Percentiles rank a stretch among this genome's conserved stretches.
Evolutionary conservation across 2,888 invertebrate genomes (phyloP).

Genomic region (Halocaridina rubra): DNA sequence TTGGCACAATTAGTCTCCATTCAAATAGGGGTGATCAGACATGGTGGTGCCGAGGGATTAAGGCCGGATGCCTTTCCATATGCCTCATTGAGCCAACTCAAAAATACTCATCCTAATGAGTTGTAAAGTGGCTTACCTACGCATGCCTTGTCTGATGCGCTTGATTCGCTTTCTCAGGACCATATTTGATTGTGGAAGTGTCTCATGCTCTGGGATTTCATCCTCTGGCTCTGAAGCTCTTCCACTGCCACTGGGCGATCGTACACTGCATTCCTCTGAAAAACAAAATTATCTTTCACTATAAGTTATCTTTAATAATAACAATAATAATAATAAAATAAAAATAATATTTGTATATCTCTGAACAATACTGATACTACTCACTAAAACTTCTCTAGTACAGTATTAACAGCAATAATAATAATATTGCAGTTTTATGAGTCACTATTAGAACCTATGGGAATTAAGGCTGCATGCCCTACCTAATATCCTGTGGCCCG

Average conservation of each 20-base stretch:
- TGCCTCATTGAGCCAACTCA: no score
- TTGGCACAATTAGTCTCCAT: no score
- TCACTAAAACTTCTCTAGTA: not conserved
- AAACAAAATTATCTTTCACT: no score
- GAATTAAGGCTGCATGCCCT: no score
- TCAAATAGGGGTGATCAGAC: no score
- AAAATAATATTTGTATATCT: not conserved
- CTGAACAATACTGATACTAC: not conserved
- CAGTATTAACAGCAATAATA: not conserved
- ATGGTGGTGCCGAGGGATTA: no score
- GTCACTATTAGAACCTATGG: no score
- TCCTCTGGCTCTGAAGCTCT: constrained; percentile 44
- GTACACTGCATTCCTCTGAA: constrained; percentile 41
- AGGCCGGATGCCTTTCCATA: no score
- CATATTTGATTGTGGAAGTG: constrained; percentile 76
- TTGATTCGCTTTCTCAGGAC: constrained; percentile 86
- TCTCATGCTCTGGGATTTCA: constrained; percentile 40
- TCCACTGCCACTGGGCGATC: constrained; percentile 43
- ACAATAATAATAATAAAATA: not conserved
- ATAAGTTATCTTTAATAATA: no score
- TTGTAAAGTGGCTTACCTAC: no score
- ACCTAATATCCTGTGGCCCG: no score
- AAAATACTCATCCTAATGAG: no score
- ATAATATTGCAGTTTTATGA: not conserved
- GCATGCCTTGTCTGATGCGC: constrained; percentile 90